A percentile compares a stretch with the other conserved stretches of the same genome.
Conservation (phyloP, 1,140 invertebrate species). For the Drosophila erecta region DNA sequence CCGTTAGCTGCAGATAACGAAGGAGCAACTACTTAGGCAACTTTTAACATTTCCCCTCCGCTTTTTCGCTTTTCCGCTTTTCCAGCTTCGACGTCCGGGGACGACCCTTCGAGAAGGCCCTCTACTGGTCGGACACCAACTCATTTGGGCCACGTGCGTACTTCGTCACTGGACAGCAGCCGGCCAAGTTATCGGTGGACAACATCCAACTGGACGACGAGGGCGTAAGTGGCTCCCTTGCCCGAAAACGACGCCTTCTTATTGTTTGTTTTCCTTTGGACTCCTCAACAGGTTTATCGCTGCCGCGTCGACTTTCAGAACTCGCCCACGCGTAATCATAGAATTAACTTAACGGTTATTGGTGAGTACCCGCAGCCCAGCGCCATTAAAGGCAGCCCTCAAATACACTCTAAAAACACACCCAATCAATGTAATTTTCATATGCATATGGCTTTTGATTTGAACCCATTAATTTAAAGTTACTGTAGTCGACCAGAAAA, state of each 20-base stretch:
- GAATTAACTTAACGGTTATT: conserved; percentile 95
- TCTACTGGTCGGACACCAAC: conserved; percentile 91
- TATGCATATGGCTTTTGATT: too few species aligned
- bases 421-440: too few species aligned
- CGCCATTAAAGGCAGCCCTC: conserved; percentile 51
- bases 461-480: too few species aligned
- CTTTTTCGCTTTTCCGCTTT: conserved; percentile 46
- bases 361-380: conserved; percentile 88
- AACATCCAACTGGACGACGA: conserved; percentile 93
- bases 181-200: conserved; percentile 92
- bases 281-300: conserved; percentile 87
- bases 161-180: conserved; percentile 90
- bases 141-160: conserved; percentile 92
- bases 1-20: conserved; percentile 29
- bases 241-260: conserved; percentile 34
- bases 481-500: too few species aligned
- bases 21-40: conserved; percentile 51
- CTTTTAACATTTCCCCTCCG: conserved; percentile 48
- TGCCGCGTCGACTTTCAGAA: conserved; percentile 96
- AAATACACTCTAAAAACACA: conserved; percentile 15
- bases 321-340: conserved; percentile 94
- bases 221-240: conserved; percentile 87
- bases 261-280: conserved; percentile 52
- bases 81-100: conserved; percentile 93
- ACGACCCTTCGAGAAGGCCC: conserved; percentile 90